Evolutionary conservation across 2,888 invertebrate species (phyloP).

Genomic region (Torymus texanus): DNA sequence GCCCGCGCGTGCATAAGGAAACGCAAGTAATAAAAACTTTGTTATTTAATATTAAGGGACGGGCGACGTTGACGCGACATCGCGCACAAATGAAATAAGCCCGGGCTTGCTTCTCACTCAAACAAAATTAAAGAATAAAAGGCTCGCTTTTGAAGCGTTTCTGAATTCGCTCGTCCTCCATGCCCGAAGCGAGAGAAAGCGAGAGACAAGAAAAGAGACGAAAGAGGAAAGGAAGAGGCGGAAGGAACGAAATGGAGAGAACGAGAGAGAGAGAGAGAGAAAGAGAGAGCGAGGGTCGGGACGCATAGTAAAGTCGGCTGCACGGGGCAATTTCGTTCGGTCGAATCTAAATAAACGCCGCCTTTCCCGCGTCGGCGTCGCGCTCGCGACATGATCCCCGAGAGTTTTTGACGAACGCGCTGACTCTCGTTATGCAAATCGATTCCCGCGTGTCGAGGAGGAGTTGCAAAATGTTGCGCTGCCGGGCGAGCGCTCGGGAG

Average conservation of each 20-base stretch:
- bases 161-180: constrained; percentile 15
- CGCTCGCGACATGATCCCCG: background rate
- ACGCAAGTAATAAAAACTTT: constrained; percentile 40
- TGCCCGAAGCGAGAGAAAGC: background rate
- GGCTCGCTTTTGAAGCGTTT: constrained; percentile 9
- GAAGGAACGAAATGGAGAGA: background rate
- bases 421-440: constrained; percentile 47
- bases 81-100: constrained; percentile 33
- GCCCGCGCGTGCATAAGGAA: background rate
- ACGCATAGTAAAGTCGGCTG: constrained; percentile 16
- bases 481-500: too few species aligned
- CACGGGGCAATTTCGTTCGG: constrained; percentile 34
- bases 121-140: constrained; percentile 41
- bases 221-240: background rate
- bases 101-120: background rate
- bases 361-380: background rate
- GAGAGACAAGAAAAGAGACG: background rate
- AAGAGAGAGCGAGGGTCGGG: background rate
- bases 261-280: background rate
- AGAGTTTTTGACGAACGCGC: constrained; percentile 34
- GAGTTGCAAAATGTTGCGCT: background rate
- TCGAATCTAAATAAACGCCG: constrained; percentile 41
- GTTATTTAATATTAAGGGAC: constrained; percentile 37
- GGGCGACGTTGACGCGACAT: constrained; percentile 10
- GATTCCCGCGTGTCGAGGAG: constrained; percentile 13